Evolutionary conservation across 2,113 vertebrate species (phyloP).

Genomic region (Redunca redunca): DNA sequence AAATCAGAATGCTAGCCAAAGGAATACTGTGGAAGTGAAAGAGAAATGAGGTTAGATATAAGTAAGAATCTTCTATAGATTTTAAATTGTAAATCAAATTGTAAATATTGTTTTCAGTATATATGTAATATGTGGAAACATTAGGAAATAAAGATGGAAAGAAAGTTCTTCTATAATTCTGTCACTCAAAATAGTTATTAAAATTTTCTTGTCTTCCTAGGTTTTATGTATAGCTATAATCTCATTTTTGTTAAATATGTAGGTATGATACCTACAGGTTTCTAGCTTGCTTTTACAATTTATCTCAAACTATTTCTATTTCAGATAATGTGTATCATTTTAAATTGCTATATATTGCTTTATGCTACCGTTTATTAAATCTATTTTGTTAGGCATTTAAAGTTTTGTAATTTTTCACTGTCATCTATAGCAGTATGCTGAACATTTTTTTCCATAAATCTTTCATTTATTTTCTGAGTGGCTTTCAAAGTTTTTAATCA

Average conservation of each 20-base stretch:
- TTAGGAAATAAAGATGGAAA: not conserved
- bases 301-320: not conserved
- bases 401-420: not conserved
- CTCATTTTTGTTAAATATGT: not conserved
- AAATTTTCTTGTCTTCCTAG: not conserved
- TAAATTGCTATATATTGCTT: not conserved
- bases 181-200: not conserved
- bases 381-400: not conserved
- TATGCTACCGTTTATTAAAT: not conserved
- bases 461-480: constrained; percentile 7
- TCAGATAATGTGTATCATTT: not conserved
- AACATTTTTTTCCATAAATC: not conserved
- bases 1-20: not conserved
- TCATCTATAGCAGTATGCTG: not conserved
- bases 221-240: not conserved
- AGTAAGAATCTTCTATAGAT: not conserved
- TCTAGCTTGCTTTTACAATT: not conserved
- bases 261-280: not conserved
- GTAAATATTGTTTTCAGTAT: not conserved
- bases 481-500: not conserved
- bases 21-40: not conserved
- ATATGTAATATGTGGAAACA: not conserved
- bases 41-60: not conserved
- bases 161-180: not conserved
- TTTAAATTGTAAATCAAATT: not conserved